These are phyloP conservation scores for Amblyornis subalaris DNA, from an alignment of 2,113 vertebrate species.

Conservation along the genomic window DNA sequence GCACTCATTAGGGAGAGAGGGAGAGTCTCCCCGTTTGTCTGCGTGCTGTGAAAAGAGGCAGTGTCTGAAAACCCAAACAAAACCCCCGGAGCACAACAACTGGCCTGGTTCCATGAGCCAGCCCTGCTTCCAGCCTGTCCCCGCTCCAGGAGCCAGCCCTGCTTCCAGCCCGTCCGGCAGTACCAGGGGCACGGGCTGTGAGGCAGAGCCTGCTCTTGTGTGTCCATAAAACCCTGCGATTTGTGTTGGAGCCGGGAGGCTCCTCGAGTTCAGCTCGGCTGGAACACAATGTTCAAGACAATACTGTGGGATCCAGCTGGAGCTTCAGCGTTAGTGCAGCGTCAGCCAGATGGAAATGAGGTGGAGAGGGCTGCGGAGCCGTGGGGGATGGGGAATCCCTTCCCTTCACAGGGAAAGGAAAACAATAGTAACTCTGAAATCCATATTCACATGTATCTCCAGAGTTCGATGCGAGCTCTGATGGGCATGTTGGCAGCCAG, in stretches of 20 bases:
- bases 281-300: conserved; percentile 81
- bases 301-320: conserved; percentile 65
- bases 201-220: neutral
- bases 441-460: neutral
- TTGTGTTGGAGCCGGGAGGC: conserved; percentile 46
- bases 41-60: conserved; percentile 31
- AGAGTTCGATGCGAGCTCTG: neutral
- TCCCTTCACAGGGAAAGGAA: neutral
- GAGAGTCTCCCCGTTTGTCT: conserved; percentile 23
- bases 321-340: conserved; percentile 53
- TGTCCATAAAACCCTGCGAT: conserved; percentile 26
- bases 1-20: neutral
- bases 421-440: conserved; percentile 8
- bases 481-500: neutral
- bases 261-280: conserved; percentile 66
- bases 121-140: neutral
- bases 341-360: conserved; percentile 69
- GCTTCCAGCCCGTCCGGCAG: neutral
- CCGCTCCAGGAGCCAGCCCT: neutral
- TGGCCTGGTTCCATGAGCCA: conserved; percentile 36
- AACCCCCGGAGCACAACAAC: conserved; percentile 17
- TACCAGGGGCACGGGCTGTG: conserved; percentile 12
- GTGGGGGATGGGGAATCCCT: conserved; percentile 22
- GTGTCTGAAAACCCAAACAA: conserved; percentile 51
- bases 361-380: conserved; percentile 12